Base-by-base conservation (phyloP, 2,797 vertebrate genomes). In the Phrynocephalus guinanensis region DNA sequence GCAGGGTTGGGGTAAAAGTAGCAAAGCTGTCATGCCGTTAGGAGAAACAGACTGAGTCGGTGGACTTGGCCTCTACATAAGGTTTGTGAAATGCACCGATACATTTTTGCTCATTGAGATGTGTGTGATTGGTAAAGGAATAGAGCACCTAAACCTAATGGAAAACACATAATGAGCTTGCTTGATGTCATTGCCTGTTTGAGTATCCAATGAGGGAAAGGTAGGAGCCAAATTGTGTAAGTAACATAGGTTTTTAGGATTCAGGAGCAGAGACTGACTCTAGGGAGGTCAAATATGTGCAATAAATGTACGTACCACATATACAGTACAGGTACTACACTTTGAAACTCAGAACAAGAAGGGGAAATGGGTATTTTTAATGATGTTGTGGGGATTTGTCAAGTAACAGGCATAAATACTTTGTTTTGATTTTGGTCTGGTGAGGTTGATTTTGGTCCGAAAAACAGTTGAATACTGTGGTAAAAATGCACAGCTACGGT, bases 281-380 rank as follows among this genome's bases (percentile, higher is more conserved):
- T 13, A 60, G 30, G n/a, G 7, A 63, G 7, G n/a, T 2, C 18
- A 30, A 56, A 6, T n/a, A 33, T 3, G 9, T 20, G 11, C 16
- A 60, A 79, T 13, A 56, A 18, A 71, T 71, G 7, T 70, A 70
- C 26, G 28, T 1, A 48, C 28, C 44, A 92, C 91, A 91, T 79
- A 93, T 82, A 72, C 85, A 4, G 38, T 52, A 15, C 16, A 63
- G 9, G 3, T 63, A 63, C 16, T 63, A 63, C 60, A 2, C 22
- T 44, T 89, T 9, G 20, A 79, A 79, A 85, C 89, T 72, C 85
- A 81, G 78, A 82, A 70, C 44, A 90, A 5, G 13, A 84, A 71
- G 28, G 0, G 30, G 68, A 85, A 88, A 63, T 56, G 16, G 48
- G 0, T 6, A 0, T 70, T 86, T 8, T 60, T 48, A 9, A 0